Percentiles rank a stretch among this genome's conserved stretches.
Evolutionary conservation across 2,888 invertebrate species (phyloP).

Genomic region (Pterobdella sp.): DNA sequence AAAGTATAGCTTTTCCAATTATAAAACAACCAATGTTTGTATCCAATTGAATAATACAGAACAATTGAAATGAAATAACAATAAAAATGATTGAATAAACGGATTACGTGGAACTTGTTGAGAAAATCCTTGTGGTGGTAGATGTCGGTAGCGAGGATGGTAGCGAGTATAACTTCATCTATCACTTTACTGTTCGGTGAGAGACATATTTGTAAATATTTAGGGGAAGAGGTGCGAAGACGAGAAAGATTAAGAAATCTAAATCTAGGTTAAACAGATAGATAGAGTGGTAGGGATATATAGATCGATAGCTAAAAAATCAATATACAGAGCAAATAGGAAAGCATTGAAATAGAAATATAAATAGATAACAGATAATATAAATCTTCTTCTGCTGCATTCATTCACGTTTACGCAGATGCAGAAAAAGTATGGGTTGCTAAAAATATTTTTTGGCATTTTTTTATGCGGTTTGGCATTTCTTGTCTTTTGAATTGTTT

Average conservation of each 20-base stretch:
- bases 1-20: too few relatives aligned
- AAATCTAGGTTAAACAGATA: background rate
- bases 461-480: too few relatives aligned
- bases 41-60: background rate
- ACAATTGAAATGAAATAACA: background rate
- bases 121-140: conserved; percentile 68
- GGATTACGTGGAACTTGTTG: conserved; percentile 34
- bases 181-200: conserved; percentile 4
- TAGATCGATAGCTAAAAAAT: background rate
- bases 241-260: background rate
- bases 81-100: background rate
- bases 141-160: conserved; percentile 83
- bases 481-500: too few relatives aligned
- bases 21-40: too few relatives aligned
- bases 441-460: too few relatives aligned
- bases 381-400: too few relatives aligned
- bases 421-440: too few relatives aligned
- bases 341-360: background rate
- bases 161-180: conserved; percentile 40
- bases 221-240: background rate
- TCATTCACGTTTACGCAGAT: too few relatives aligned
- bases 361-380: too few relatives aligned
- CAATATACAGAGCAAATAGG: background rate
- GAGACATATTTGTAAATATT: background rate
- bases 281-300: background rate